phyloP scores from a whole-genome alignment of 92 coral and sea anemone species.

The Siderastrea radians region DNA sequence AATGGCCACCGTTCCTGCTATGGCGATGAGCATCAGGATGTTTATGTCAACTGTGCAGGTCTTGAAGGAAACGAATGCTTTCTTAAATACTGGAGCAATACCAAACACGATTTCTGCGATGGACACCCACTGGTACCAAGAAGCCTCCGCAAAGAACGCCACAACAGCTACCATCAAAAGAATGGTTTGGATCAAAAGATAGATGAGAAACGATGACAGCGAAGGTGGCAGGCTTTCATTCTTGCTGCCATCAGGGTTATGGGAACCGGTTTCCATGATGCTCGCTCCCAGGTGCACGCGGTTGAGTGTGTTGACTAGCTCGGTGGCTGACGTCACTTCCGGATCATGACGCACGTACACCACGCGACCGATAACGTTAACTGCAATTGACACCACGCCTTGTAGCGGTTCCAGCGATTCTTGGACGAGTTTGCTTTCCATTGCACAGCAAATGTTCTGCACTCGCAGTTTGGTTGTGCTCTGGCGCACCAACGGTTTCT shows the following conservation, averaged over 20 bases:
- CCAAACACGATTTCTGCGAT: conserved; percentile 93
- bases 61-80: conserved; percentile 77
- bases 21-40: conserved; percentile 88
- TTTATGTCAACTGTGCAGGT: conserved; percentile 83
- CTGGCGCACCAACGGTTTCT: conserved; percentile 8
- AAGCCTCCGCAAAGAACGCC: conserved; percentile 60
- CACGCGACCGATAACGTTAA: conserved; percentile 97
- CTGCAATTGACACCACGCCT: conserved; percentile 87
- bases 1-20: conserved; percentile 90
- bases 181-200: conserved; percentile 77
- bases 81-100: conserved; percentile 79
- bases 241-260: conserved; percentile 51
- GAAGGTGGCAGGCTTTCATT: conserved; percentile 62
- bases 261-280: conserved; percentile 92
- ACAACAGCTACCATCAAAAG: conserved; percentile 73
- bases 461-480: conserved; percentile 95
- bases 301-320: conserved; percentile 83
- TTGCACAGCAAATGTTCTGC: conserved; percentile 95
- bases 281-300: conserved; percentile 94
- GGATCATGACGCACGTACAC: conserved; percentile 94
- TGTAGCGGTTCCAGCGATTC: conserved; percentile 81
- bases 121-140: conserved; percentile 95
- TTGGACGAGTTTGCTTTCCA: conserved; percentile 89
- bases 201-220: conserved; percentile 63
- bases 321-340: conserved; percentile 86